Evolutionary conservation across 2,888 invertebrate species (phyloP).

Genomic region (Dione juno): DNA sequence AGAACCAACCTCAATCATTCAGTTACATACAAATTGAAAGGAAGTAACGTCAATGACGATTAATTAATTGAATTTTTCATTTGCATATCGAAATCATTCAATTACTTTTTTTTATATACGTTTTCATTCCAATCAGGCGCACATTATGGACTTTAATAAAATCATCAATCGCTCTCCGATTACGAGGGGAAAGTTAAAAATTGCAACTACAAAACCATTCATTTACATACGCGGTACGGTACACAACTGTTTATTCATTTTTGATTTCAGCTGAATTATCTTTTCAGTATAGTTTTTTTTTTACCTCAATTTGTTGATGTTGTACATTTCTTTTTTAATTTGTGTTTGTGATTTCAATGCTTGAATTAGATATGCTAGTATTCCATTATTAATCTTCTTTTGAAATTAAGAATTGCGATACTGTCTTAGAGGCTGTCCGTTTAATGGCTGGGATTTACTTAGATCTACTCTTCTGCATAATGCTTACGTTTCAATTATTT

Average conservation of each 20-base stretch:
- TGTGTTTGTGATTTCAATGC: not conserved
- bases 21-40: slow-evolving; percentile 29
- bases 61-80: slow-evolving; percentile 46
- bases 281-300: not conserved
- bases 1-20: not conserved
- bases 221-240: slow-evolving; percentile 29
- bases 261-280: slow-evolving; percentile 5
- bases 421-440: no score
- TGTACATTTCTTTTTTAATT: not conserved
- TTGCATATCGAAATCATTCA: slow-evolving; percentile 47
- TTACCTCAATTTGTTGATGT: not conserved
- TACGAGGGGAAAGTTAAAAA: slow-evolving; percentile 39
- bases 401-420: no score
- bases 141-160: slow-evolving; percentile 46
- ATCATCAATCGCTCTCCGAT: slow-evolving; percentile 41
- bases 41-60: slow-evolving; percentile 33
- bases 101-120: slow-evolving; percentile 47
- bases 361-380: not conserved
- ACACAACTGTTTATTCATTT: slow-evolving; percentile 22
- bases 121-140: slow-evolving; percentile 45
- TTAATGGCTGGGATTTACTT: no score
- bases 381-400: no score
- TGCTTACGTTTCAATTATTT: no score
- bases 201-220: slow-evolving; percentile 33
- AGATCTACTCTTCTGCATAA: no score